Evolutionary conservation across 2,797 vertebrate species (phyloP), one percentile per base, ranked within the genome.

Genomic region (Platalea minor): DNA sequence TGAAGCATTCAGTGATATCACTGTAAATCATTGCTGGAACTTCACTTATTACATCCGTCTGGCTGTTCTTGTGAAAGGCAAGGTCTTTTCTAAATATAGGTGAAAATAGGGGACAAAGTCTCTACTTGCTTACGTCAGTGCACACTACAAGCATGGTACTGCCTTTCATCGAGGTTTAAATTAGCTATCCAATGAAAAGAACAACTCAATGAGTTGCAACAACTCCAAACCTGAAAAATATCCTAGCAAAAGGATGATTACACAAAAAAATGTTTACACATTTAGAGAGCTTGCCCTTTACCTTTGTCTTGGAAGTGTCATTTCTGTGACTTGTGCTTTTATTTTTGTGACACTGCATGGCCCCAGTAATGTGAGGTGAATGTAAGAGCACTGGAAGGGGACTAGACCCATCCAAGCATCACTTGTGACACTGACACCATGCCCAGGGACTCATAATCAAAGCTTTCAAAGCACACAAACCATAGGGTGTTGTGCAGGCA

Each of bases 361-460:
- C 15, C 33, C 10, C 25, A 31, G 16, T 41, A 85, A 60, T 37
- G 16, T 25, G 10, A 46, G 18, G 53, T 43, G 41, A 67, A 26
- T 31, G 1, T 26, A 69, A 70, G n/a, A 88, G 41, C n/a, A 26
- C 19, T 19, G 17, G 21, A 31, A 94, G 87, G 5, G 11, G 23
- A 41, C 24, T 24, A 92, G 57, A 92, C 4, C 9, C 5, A 17
- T 78, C 41, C 90, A 92, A 70, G n/a, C 45, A 89, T 59, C 75
- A 72, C 13, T 86, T 79, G 60, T 88, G 63, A 45, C 51, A 9
- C 50, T 96, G 95, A 86, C 39, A 56, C 5, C 26, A 43, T 74
- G 74, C 93, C 88, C 35, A n/a, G 46, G 21, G 43, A 89, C 64
- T 83, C 67, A 90, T 82, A 83, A 91, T 51, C 57, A 79, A 95